Evolutionary conservation across 2,797 vertebrate genomes (phyloP).

Genomic region (Coregonus sp.): DNA sequence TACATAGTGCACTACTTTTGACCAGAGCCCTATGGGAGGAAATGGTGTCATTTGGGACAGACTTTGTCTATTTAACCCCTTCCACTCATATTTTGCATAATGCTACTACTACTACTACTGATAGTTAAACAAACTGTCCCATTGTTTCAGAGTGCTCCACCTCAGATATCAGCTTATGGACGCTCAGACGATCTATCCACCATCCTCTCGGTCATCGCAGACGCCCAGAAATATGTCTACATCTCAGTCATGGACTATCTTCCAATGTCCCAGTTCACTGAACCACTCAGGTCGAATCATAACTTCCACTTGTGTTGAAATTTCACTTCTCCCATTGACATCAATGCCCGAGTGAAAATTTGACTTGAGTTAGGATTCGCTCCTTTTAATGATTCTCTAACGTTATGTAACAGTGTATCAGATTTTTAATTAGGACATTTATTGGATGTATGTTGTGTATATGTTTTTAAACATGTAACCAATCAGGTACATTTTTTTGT

Average conservation of each 20-base stretch:
- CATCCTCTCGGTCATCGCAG: constrained; percentile 75
- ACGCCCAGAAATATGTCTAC: constrained; percentile 72
- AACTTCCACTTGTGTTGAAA: too few species aligned
- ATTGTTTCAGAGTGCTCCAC: constrained; percentile 69
- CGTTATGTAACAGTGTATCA: background rate
- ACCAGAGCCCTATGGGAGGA: background rate
- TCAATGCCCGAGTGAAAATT: too few species aligned
- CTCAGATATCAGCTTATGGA: constrained; percentile 68
- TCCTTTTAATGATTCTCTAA: too few species aligned
- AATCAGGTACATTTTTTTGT: background rate
- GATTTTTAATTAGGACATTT: background rate
- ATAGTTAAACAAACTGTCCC: background rate
- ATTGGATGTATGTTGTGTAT: background rate
- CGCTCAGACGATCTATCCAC: constrained; percentile 76
- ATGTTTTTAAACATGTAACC: background rate
- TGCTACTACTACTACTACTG: too few species aligned
- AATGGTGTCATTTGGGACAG: background rate
- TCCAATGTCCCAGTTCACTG: constrained; percentile 70
- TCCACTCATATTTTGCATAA: background rate
- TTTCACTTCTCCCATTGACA: too few species aligned
- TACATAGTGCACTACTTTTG: background rate
- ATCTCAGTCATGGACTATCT: constrained; percentile 82
- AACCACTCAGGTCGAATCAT: constrained; percentile 65
- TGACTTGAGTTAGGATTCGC: too few species aligned
- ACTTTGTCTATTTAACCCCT: background rate